A percentile compares a stretch with the other conserved stretches of the same genome.
Conservation (phyloP, 1,140 invertebrate genomes). For the Drosophila fuyamai region DNA sequence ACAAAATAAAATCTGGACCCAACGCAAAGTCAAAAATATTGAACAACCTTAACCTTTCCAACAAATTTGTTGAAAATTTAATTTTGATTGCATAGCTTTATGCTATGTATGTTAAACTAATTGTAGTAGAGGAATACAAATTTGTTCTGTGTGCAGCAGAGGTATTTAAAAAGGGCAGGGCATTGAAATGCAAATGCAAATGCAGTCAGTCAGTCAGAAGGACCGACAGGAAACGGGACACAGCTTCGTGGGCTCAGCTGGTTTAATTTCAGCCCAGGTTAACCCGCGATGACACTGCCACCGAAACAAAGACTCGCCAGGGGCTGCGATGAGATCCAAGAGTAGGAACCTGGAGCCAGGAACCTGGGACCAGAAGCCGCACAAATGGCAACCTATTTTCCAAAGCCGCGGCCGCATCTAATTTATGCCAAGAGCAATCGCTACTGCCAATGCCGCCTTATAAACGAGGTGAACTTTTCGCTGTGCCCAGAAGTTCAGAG, state of each 20-base stretch:
- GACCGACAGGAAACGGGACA: constrained; percentile 45
- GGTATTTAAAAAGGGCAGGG: constrained; percentile 20
- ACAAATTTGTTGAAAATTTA: too few relatives aligned
- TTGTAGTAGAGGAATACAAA: neutral
- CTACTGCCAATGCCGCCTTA: constrained; percentile 53
- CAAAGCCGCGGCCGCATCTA: constrained; percentile 45
- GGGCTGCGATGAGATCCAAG: constrained; percentile 22
- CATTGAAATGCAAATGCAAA: constrained; percentile 48
- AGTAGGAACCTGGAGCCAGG: neutral
- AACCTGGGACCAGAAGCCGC: constrained; percentile 6
- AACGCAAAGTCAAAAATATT: too few relatives aligned
- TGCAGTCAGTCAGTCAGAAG: constrained; percentile 30
- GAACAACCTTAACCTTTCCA: too few relatives aligned
- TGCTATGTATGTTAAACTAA: too few relatives aligned
- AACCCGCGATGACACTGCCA: constrained; percentile 43
- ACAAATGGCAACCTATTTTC: constrained; percentile 63
- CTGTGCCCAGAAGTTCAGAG: constrained; percentile 65
- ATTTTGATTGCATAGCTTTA: too few relatives aligned
- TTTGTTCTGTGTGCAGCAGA: neutral
- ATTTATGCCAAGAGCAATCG: constrained; percentile 78
- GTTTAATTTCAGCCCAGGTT: constrained; percentile 37
- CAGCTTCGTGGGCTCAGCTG: constrained; percentile 42
- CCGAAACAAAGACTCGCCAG: constrained; percentile 49
- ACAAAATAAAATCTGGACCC: too few relatives aligned
- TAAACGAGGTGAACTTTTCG: constrained; percentile 61